Base-by-base conservation (phyloP, 2,113 vertebrate genomes). In the Lepus americanus region DNA sequence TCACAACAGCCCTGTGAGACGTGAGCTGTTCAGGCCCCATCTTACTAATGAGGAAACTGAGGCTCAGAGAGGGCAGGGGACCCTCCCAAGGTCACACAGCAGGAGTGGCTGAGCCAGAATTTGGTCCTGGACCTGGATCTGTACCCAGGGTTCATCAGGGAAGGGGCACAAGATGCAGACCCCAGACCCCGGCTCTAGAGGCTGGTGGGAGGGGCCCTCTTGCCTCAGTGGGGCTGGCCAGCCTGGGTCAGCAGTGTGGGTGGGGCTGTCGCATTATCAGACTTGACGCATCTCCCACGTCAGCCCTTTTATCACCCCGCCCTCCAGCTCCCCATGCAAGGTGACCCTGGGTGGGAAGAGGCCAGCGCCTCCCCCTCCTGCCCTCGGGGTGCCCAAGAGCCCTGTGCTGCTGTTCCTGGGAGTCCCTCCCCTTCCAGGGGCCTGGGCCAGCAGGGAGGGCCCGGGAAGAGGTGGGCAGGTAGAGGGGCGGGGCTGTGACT, bases 231-330 rank as follows among this genome's bases (percentile, higher is more conserved):
- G 90, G 61, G 20, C 92, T 16, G n/a, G 95, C 87, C 66, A 55
- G 87, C 44, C 69, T 12, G 7, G 89, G 85, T 87, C 88, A 61
- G 74, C 73, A 2, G 67, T 9, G 83, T 94, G 95, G 96, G 96
- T 87, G 91, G 91, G 86, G 88, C 89, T 2, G 5, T 39, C 69
- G 64, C 91, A 87, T 36, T 95, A 97, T 97, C 94, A 0, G 69
- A n/a, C 90, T 53, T 97, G 97, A 97, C 97, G 79, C 92, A 97
- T 80, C 97, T 96, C 90, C 64, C 63, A 94, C 97, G 96, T 97
- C 97, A 97, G 95, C 95, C 90, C 93, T 92, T 90, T 97, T 97
- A 97, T 97, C 97, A 84, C 94, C 67, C 94, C 20, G 1, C 95
- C 89, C 90, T 96, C 94, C 3, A 7, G 81, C 96, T 93, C 76